These are phyloP conservation scores for Tyrophagus putrescentiae DNA, from an alignment of 1,140 invertebrate genomes.

Conservation along the genomic window DNA sequence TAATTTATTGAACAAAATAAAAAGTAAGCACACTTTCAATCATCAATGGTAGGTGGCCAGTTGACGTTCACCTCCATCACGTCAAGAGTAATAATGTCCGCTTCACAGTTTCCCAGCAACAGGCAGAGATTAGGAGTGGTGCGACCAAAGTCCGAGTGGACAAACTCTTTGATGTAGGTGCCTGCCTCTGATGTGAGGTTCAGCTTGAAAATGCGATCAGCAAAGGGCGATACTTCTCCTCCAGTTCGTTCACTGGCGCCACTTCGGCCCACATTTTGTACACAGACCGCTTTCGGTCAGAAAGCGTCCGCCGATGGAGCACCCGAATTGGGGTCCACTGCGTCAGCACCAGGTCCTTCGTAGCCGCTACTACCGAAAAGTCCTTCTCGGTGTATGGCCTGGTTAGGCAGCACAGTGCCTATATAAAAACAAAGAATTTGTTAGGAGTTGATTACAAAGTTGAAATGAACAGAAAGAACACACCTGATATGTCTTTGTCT, in stretches of 20 bases:
- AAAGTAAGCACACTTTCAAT: background rate
- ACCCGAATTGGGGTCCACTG: constrained; percentile 47
- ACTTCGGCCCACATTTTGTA: constrained; percentile 16
- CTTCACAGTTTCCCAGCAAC: constrained; percentile 37
- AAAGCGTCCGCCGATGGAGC: constrained; percentile 43
- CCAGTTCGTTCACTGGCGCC: background rate
- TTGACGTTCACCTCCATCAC: constrained; percentile 40
- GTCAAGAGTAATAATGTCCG: constrained; percentile 50
- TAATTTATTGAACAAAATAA: constrained; percentile 2
- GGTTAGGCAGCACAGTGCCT: constrained; percentile 51
- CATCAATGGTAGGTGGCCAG: background rate
- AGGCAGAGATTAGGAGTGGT: constrained; percentile 55
- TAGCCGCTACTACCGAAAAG: constrained; percentile 37
- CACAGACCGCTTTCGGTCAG: constrained; percentile 22
- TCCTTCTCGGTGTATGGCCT: constrained; percentile 33
- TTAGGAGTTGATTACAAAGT: background rate
- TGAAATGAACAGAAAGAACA: background rate
- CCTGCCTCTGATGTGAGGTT: constrained; percentile 71
- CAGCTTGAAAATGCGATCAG: constrained; percentile 44
- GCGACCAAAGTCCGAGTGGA: constrained; percentile 82
- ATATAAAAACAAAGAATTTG: background rate
- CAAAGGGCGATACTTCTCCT: background rate
- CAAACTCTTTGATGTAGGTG: constrained; percentile 89
- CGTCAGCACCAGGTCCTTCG: constrained; percentile 26
- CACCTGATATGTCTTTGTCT: constrained; percentile 59